Base-by-base conservation (phyloP, 2,888 invertebrate species). In the Harpalus rubripes region DNA sequence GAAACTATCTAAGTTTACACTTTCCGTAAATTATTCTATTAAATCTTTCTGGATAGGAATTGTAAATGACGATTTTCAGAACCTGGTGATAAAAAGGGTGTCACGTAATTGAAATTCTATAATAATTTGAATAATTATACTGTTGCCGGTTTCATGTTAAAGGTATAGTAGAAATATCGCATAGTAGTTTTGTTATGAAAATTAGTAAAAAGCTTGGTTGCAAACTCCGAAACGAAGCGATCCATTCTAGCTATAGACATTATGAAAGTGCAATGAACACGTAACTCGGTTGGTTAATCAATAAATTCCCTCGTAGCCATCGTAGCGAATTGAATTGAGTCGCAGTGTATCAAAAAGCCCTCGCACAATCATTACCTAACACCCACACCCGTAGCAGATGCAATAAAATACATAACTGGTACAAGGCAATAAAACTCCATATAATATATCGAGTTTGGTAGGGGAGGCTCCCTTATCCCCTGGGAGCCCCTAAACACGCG, bases 341-440 rank as follows among this genome's bases (percentile, higher is more conserved):
- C 10, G 26, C 56, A 78, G 56, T 56, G 58, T 81, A 81, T 68
- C 65, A 81, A 81, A 81, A 81, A 81, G 65, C 83, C 83, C 83
- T 72, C 58, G 52, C 58, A 39, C 82, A 82, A 84, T 84, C 84
- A 78, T 84, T 84, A 84, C 44, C 44, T 52, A 52, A 52, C 56
- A 84, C 63, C 84, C 76, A 52, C 56, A 84, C 63, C 84, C 76
- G 78, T 78, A 84, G 65, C 82, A 74, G 52, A 78, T 63, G 84
- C 85, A 68, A 80, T 85, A 80, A 79, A 80, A 85, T 85, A 80
- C 85, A 85, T 85, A 85, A 85, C 85, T 85, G 58, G 88, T 90
- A 91, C 91, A 91, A 90, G 90, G 90, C 90, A 91, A 91, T 91
- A 91, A 91, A 91, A 91, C 89, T 90, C 89, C 89, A 90, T 90